Evolutionary conservation across 2,113 vertebrate species (phyloP).

Genomic region (Malaclemys terrapin): DNA sequence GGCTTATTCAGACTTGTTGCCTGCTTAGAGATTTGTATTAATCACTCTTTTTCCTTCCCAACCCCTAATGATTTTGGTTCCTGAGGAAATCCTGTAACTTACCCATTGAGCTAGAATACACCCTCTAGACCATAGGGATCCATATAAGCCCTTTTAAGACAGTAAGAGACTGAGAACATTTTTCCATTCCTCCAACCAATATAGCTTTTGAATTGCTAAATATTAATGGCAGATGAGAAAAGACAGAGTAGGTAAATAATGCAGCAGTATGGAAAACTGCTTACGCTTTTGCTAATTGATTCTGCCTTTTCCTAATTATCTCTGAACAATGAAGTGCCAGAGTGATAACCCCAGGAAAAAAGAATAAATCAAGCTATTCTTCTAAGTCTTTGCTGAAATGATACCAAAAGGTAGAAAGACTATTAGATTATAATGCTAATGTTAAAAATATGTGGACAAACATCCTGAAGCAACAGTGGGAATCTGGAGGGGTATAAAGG

Average conservation of each 20-base stretch:
- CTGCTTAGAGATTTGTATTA: too few species aligned
- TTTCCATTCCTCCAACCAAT: constrained; percentile 69
- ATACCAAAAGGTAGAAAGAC: constrained; percentile 55
- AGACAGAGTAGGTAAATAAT: constrained; percentile 61
- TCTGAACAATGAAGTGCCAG: neutral
- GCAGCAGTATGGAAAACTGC: constrained; percentile 45
- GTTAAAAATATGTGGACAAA: constrained; percentile 53
- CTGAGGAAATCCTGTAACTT: too few species aligned
- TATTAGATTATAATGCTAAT: constrained; percentile 55
- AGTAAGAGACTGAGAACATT: constrained; percentile 58
- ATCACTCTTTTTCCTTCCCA: too few species aligned
- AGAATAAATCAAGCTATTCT: constrained; percentile 56
- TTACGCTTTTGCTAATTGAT: constrained; percentile 51
- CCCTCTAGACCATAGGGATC: too few species aligned
- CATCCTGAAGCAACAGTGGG: constrained; percentile 6
- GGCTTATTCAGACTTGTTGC: too few species aligned
- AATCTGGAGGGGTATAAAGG: constrained; percentile 3
- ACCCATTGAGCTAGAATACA: too few species aligned
- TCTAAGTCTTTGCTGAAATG: constrained; percentile 27
- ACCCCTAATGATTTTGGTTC: too few species aligned
- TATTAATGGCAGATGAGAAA: constrained; percentile 68
- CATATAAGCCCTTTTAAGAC: constrained; percentile 7
- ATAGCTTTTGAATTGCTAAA: constrained; percentile 69
- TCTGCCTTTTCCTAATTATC: constrained; percentile 47
- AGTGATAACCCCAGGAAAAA: constrained; percentile 38